Evolutionary conservation across 2,797 vertebrate genomes (phyloP).

Genomic region (Chrosomus eos): DNA sequence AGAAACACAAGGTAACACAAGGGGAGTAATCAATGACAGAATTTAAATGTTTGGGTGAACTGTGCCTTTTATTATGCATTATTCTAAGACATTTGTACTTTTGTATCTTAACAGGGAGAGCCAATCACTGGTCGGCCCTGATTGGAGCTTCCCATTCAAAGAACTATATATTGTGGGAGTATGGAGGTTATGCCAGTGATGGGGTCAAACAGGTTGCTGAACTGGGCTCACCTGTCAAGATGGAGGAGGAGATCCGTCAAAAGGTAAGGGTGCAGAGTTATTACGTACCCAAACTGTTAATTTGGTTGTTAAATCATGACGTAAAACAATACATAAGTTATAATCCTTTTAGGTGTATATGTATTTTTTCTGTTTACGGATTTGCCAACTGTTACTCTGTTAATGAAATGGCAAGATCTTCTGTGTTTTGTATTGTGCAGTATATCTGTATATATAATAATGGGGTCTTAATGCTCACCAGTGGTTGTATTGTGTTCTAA

Average conservation of each 20-base stretch:
- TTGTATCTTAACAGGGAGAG: conserved; percentile 80
- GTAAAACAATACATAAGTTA: not conserved
- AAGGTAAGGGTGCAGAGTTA: conserved; percentile 80
- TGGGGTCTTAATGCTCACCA: not conserved
- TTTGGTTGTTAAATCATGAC: too few species aligned
- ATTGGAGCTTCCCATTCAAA: conserved; percentile 96
- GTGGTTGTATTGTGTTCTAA: not conserved
- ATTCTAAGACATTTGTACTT: not conserved
- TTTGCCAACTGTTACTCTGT: not conserved
- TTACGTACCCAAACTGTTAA: not conserved
- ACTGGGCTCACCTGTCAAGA: conserved; percentile 95
- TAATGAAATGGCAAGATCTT: not conserved
- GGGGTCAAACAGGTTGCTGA: conserved; percentile 96
- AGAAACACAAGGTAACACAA: not conserved
- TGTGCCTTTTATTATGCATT: not conserved
- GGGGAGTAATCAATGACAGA: too few species aligned
- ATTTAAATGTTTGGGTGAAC: too few species aligned
- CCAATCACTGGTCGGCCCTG: conserved; percentile 98
- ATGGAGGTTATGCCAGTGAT: conserved; percentile 90
- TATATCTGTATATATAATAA: conserved; percentile 11
- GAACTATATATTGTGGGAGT: conserved; percentile 96
- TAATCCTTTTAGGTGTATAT: not conserved
- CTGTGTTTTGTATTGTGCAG: not conserved
- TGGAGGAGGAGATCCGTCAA: conserved; percentile 98
- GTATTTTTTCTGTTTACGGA: not conserved